Base-by-base conservation (phyloP, 2,888 invertebrate genomes). In the Bursaphelenchus okinawaensis region DNA sequence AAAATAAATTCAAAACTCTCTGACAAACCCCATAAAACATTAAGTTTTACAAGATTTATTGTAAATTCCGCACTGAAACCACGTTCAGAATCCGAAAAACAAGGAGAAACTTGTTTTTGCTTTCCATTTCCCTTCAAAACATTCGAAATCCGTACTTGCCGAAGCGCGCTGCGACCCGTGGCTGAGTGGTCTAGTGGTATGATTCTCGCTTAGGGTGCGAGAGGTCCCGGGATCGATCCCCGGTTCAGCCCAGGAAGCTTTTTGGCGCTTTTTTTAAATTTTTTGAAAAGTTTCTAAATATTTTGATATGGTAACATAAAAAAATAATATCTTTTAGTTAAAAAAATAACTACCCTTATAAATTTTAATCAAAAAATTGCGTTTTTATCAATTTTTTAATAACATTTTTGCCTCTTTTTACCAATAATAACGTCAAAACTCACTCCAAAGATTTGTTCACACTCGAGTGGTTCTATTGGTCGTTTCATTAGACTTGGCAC, bases 201-300 rank as follows among this genome's bases (percentile, higher is more conserved):
- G 81, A 81, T 81, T 81, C 78, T 82, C 79, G 81, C 80, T 81
- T 81, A 80, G 82, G 80, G 81, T 82, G 81, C 81, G 80, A 82
- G 79, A 81, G 81, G 81, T 82, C 81, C 80, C 78, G 79, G 75
- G 79, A 74, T 80, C 79, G 72, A 80, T 75, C 75, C 75, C 75
- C 75, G 74, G 75, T 71, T 70, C 67, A 72, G 72, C 72, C 72
- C 72, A 1, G n/a, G 6, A 40, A 1, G 12, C 7, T 12, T 29
- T 29, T 29, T 29, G 6, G n/a, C 1, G 12, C 7, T 12, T 29
- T 29, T 29, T 29, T 29, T 12, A 7, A 29, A 29, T 29, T 29
- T 29, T 29, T 7, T 29, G 29, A 7, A 7, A 29, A 29, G 12
- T 29, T 29, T 29, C 12, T 29, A n/a, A n/a, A n/a, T n/a, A n/a